A percentile compares a stretch with the other conserved stretches of the same genome.
Evolutionary conservation across 2,113 vertebrate genomes (phyloP).

Genomic region (Alligator sinensis): DNA sequence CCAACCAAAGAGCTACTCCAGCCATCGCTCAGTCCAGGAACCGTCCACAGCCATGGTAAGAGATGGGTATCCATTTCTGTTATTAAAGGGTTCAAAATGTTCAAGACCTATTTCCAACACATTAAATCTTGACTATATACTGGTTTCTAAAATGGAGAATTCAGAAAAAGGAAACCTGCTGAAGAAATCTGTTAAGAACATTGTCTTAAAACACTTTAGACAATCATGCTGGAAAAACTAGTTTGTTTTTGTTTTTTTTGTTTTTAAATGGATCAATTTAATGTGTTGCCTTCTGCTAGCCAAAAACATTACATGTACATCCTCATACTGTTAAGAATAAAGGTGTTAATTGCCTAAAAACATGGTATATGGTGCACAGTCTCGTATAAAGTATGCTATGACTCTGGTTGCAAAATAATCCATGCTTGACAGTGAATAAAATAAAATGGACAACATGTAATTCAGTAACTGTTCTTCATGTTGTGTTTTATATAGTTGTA

Average conservation of each 20-base stretch:
- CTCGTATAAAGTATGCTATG: background rate
- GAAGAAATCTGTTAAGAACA: background rate
- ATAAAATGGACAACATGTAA: background rate
- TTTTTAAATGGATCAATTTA: too few species aligned
- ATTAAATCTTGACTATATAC: background rate
- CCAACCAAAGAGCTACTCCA: conserved; percentile 88
- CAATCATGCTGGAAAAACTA: too few species aligned
- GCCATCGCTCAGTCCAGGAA: conserved; percentile 86
- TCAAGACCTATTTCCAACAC: background rate
- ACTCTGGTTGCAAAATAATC: background rate
- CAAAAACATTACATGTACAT: background rate
- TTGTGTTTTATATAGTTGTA: background rate
- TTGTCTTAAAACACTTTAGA: too few species aligned
- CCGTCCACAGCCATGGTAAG: conserved; percentile 90
- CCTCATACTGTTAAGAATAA: background rate
- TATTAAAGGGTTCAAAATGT: background rate
- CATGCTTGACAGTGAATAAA: background rate
- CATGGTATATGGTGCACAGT: rapidly evolving
- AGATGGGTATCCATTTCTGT: background rate
- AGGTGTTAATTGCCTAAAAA: background rate
- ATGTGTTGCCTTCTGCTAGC: background rate
- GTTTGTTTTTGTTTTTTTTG: too few species aligned
- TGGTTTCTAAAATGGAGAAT: background rate
- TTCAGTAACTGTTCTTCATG: rapidly evolving
- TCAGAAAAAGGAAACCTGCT: background rate